Evolutionary conservation across 2,797 vertebrate genomes (phyloP), one percentile per base, ranked within the genome.

Genomic region (Argya squamiceps): DNA sequence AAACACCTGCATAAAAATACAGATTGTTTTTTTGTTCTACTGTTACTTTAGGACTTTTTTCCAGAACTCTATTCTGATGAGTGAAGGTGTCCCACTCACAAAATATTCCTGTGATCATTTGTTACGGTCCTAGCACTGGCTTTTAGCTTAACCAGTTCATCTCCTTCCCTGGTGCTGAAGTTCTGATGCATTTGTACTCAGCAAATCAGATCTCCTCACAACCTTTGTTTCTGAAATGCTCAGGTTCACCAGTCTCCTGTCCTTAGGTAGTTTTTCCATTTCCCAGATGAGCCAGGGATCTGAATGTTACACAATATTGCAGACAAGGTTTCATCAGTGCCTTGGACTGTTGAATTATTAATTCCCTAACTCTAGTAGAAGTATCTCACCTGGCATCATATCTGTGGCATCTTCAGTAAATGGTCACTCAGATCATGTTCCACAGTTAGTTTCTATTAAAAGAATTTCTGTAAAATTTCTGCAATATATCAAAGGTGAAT

Each of bases 11-110:
- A 64, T 59, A 60, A 83, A 93, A 65, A 60, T 26, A 17, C 6
- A n/a, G 23, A 20, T 23, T 37, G 0, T 1, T 3, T 3, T 6
- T 59, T 78, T 71, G 3, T 12, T 67, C 6, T 29, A 19, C 53
- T 60, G 22, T 24, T 39, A 37, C 15, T 64, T 77, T 26, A 75
- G 9, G 24, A 23, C 29, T 53, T 43, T 81, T 37, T 59, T 18
- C 16, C 36, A 34, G 41, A 71, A 34, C 11, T 67, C 30, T 7
- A 41, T 65, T 89, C 12, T 59, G 19, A 27, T 19, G 4, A 12
- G 27, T 32, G 22, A 49, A 53, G 74, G 29, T 9, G 3, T 76
- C 63, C 53, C 19, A 21, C 12, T 80, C 30, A 56, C 30, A 23
- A 22, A 64, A 8, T 69, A 27, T 43, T 77, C 2, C 2, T 18